A percentile compares a stretch with the other conserved stretches of the same genome.
Evolutionary conservation across 2,113 vertebrate genomes (phyloP).

Genomic region (Addax nasomaculatus): DNA sequence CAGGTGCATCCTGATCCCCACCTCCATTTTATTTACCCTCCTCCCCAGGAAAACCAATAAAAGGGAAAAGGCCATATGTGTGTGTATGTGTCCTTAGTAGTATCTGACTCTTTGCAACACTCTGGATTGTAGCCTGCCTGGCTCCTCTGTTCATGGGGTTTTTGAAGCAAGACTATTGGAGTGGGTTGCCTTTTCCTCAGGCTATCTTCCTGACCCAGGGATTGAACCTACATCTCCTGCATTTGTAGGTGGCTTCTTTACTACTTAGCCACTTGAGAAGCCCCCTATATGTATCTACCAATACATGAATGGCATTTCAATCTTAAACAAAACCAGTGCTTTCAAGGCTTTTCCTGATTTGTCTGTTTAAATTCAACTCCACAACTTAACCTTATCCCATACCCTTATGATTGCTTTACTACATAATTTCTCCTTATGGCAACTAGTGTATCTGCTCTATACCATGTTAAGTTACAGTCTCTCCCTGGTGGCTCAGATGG

Average conservation of each 20-base stretch:
- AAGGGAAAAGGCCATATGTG: neutral
- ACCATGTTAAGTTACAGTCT: neutral
- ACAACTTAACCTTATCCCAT: neutral
- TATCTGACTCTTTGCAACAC: neutral
- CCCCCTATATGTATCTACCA: neutral
- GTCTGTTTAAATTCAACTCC: neutral
- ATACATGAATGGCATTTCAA: neutral
- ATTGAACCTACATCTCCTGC: neutral
- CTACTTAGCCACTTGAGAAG: neutral
- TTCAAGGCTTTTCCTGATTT: neutral
- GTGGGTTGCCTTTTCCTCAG: neutral
- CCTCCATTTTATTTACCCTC: neutral
- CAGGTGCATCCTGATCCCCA: neutral
- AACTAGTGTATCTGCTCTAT: neutral
- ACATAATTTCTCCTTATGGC: neutral
- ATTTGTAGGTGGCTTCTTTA: neutral
- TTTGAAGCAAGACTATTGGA: neutral
- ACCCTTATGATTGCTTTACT: neutral
- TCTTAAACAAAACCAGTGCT: neutral
- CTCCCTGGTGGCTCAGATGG: rapidly evolving
- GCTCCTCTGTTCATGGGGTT: neutral
- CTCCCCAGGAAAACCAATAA: neutral
- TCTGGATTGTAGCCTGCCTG: neutral
- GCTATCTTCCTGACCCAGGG: neutral
- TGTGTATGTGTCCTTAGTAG: neutral